Base-by-base conservation (phyloP, 2,888 invertebrate genomes). In the Teleogryllus oceanicus region DNA sequence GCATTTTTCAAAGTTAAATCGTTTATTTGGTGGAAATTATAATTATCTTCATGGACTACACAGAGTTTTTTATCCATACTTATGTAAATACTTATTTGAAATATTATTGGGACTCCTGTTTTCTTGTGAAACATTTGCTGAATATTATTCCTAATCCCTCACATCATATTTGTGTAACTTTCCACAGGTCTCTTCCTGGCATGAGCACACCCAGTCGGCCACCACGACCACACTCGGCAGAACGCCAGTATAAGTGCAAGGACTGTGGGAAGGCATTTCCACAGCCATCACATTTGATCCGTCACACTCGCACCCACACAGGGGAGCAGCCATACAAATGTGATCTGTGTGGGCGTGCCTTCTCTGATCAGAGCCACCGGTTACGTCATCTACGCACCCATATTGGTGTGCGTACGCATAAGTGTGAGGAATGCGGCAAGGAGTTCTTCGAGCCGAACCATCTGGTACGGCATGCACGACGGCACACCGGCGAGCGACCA, bases 371-470 rank as follows among this genome's bases (percentile, higher is more conserved):
- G 62, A 62, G 62, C 62, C 62, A 62, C 13, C 62, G 62, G n/a
- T n/a, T 62, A n/a, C 62, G 62, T 5, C 62, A 62, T n/a, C 62
- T 62, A 8, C 62, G 62, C 62, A 62, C 62, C 16, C 62, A 62
- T 13, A 62, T 62, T n/a, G 62, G 62, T 5, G 62, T 62, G 62
- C 62, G 62, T n/a, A 62, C 62, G n/a, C 62, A 62, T n/a, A 62
- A 62, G 62, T 62, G 62, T n/a, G 62, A 62, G n/a, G 62, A 62
- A n/a, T 62, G 62, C 62, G 62, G 62, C 62, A 62, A 62, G 62
- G 62, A 62, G 62, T 62, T 62, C 62, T 62, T 62, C 62, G 62
- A 62, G 62, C 62, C 62, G 16, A 62, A 62, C 62, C 62, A 62
- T n/a, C 62, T 62, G 62, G 62, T 62, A n/a, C 62, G 62, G 16